Evolutionary conservation across 2,797 vertebrate genomes (phyloP).

Genomic region (Brotula barbata): DNA sequence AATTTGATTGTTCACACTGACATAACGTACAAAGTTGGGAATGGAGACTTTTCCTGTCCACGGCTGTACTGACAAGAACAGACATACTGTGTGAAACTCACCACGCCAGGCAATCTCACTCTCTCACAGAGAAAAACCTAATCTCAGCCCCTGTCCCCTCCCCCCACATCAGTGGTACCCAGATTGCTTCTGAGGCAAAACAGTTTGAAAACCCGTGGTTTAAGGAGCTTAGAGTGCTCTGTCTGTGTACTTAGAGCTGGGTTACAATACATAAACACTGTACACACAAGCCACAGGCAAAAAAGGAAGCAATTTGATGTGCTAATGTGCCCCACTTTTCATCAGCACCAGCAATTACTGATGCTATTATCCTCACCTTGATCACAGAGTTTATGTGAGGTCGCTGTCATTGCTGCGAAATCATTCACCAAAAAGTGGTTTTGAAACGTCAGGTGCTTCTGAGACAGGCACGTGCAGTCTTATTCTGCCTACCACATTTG

Average conservation of each 20-base stretch:
- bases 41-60: too few relatives aligned
- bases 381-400: neutral
- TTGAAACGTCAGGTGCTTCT: constrained; percentile 24
- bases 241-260: neutral
- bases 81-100: too few relatives aligned
- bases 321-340: constrained; percentile 1
- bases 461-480: constrained; percentile 3
- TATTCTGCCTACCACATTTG: constrained; percentile 22
- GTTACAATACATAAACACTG: neutral
- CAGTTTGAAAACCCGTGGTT: too few relatives aligned
- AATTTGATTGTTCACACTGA: too few relatives aligned
- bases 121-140: too few relatives aligned
- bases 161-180: too few relatives aligned
- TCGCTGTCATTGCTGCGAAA: constrained; percentile 13
- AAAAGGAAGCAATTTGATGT: neutral
- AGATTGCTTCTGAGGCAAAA: too few relatives aligned
- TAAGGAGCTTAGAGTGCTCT: neutral
- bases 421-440: constrained; percentile 18
- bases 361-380: neutral
- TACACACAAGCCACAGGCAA: neutral
- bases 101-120: too few relatives aligned
- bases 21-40: too few relatives aligned
- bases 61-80: too few relatives aligned
- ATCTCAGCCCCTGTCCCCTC: too few relatives aligned
- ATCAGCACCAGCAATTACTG: neutral